Base-by-base conservation (phyloP, 1,140 invertebrate species). In the Drosophila micromelanica region DNA sequence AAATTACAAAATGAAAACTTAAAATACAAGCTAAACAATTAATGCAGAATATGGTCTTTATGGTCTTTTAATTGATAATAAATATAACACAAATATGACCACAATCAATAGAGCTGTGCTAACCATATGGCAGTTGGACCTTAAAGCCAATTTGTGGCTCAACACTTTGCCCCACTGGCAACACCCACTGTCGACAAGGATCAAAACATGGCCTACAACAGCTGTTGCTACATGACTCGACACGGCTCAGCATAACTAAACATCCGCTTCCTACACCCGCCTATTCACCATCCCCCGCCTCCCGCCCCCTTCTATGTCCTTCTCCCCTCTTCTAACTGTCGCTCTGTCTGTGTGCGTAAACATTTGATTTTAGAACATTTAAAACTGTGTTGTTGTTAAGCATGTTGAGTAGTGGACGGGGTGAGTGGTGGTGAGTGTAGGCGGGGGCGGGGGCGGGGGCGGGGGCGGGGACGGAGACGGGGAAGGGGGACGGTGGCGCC, bases 221-320 rank as follows among this genome's bases (percentile, higher is more conserved):
- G 81, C 81, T 86, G 81, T 86, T 86, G 78, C 78, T 86, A 86
- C 77, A 86, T 72, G 81, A 65, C 73, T 74, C 81, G 76, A 86
- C 81, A 82, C 38, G 63, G 78, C 72, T 78, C 51, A 55, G 64
- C 70, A 52, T 60, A 46, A 64, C 61, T 60, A 68, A 68, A 56
- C 65, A 68, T 56, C 68, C 68, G 61, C 13, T 71, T 68, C 45
- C 64, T 48, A 30, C 20, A 7, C 30, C 13, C 1, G 9, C 46
- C 59, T 27, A 1, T 7, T 2, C 20, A 1, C 1, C 17, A 30
- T 32, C 11, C 3, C 32, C 12, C n/a, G n/a, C n/a, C n/a, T n/a
- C 0, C n/a, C 7, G 20, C 32, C 30, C 20, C 27, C 17, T 0
- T 1, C 40, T 8, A 51, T 20, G 5, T 7, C 5, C 12, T 6